phyloP scores from a whole-genome alignment of 2,113 vertebrate species.

The Crocuta crocuta region DNA sequence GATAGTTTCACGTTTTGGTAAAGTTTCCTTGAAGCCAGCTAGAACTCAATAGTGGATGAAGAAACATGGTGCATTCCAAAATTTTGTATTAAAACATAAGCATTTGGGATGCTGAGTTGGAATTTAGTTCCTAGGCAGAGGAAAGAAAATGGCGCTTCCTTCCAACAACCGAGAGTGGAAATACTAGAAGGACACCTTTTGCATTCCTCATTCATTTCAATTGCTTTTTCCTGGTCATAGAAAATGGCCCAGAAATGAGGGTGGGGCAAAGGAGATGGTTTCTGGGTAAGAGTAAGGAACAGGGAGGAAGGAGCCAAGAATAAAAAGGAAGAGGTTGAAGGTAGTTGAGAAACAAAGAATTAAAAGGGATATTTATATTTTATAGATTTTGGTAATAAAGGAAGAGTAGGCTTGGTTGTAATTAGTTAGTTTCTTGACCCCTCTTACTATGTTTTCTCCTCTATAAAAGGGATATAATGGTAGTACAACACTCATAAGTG shows the following conservation, averaged over 20 bases:
- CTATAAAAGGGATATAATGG: neutral
- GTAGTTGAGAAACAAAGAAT: neutral
- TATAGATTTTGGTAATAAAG: neutral
- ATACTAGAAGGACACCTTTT: neutral
- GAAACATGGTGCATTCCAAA: neutral
- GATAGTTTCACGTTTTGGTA: neutral
- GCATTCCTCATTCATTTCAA: neutral
- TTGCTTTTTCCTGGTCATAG: neutral
- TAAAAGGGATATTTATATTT: neutral
- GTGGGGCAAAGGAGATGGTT: neutral
- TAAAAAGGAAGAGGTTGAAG: no score
- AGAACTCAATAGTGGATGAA: neutral
- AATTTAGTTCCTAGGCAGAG: conserved; percentile 26
- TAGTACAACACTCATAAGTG: neutral
- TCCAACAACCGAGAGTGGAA: neutral
- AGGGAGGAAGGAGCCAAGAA: no score
- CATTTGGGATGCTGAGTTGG: neutral
- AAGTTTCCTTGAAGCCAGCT: neutral
- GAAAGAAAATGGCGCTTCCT: neutral
- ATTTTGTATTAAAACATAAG: neutral
- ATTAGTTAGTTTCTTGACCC: neutral
- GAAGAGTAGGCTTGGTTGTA: neutral
- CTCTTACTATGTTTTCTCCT: neutral
- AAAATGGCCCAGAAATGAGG: neutral
- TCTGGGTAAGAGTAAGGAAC: neutral